Conservation (phyloP, 2,113 vertebrate species). For the Stomatorhinus ivindoensis region DNA sequence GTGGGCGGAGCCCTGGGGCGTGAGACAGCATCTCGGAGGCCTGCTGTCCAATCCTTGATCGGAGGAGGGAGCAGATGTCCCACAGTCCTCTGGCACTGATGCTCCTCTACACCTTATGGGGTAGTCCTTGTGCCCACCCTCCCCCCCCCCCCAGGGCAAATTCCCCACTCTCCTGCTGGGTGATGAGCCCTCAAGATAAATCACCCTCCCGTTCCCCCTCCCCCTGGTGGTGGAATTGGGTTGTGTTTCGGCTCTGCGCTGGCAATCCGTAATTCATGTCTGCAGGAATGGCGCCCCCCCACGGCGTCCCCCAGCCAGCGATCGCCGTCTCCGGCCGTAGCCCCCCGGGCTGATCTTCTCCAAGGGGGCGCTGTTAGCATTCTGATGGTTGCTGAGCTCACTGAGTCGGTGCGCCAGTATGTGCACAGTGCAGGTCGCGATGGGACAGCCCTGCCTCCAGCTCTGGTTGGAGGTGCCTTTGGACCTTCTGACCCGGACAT, state of each 20-base stretch:
- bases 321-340: constrained; percentile 80
- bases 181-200: neutral
- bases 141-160: neutral
- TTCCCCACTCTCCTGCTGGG: neutral
- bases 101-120: constrained; percentile 32
- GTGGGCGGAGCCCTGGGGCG: neutral
- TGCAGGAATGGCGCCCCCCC: constrained; percentile 39
- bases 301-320: constrained; percentile 29
- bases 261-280: constrained; percentile 54
- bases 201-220: neutral
- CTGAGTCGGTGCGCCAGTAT: constrained; percentile 77
- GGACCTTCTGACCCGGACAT: constrained; percentile 76
- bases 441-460: constrained; percentile 64
- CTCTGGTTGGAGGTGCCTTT: constrained; percentile 64
- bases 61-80: neutral
- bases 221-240: constrained; percentile 43
- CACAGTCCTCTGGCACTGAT: neutral
- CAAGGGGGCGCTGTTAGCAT: constrained; percentile 62
- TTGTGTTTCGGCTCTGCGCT: constrained; percentile 45
- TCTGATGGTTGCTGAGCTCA: constrained; percentile 69
- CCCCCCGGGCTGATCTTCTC: constrained; percentile 77
- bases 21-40: neutral
- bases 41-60: constrained; percentile 4
- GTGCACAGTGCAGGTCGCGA: constrained; percentile 83
- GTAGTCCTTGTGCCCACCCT: constrained; percentile 37